These are phyloP conservation scores for Astropecten irregularis DNA, from an alignment of 53 echinoderm and acorn worm genomes.

Conservation along the genomic window DNA sequence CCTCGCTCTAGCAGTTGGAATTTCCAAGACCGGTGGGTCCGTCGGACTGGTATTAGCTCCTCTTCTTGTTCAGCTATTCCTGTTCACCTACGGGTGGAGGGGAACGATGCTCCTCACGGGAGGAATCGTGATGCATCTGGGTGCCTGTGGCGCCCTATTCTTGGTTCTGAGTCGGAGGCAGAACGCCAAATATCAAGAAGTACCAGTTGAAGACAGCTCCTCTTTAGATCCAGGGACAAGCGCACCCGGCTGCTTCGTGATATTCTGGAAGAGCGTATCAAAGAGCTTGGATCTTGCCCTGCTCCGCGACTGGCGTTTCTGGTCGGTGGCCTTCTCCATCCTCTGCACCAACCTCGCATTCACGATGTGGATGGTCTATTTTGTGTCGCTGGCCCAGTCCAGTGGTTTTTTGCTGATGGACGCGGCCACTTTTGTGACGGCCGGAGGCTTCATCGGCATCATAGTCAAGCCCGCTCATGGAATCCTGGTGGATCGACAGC, in stretches of 20 bases:
- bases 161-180: no score
- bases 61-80: not conserved
- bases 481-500: not conserved
- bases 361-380: slow-evolving; percentile 1
- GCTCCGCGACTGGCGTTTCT: not conserved
- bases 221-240: not conserved
- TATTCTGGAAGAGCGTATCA: not conserved
- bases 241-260: not conserved
- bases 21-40: not conserved
- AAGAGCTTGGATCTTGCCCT: not conserved
- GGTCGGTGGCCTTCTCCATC: not conserved
- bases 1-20: not conserved
- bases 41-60: not conserved
- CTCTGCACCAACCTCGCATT: not conserved
- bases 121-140: not conserved
- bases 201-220: not conserved
- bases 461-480: not conserved
- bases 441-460: not conserved
- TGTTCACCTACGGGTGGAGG: not conserved
- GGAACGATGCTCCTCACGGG: not conserved
- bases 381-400: not conserved
- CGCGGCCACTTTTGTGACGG: not conserved
- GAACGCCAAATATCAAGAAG: not conserved
- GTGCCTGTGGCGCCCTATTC: not conserved
- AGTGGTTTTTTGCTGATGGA: not conserved